A percentile compares a stretch with the other conserved stretches of the same genome.
phyloP scores from a whole-genome alignment of 2,888 invertebrate species.

The Leucania comma region DNA sequence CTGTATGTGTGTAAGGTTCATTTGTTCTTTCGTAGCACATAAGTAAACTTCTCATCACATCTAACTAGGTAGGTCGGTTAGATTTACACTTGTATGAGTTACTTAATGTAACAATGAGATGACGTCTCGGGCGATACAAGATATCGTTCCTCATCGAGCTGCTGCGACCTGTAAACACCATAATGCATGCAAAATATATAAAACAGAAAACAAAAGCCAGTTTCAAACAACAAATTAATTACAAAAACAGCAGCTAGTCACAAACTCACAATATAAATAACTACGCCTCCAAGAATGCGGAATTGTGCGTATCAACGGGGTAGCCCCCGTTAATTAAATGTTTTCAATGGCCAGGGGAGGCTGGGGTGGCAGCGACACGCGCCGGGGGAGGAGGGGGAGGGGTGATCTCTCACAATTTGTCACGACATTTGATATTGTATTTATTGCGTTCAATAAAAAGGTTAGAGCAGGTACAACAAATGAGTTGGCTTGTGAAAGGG shows the following conservation, averaged over 20 bases:
- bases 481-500: constrained; percentile 2
- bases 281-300: constrained; percentile 61
- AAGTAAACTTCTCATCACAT: background rate
- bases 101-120: background rate
- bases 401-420: constrained; percentile 62
- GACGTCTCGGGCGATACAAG: too few species aligned
- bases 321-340: constrained; percentile 64
- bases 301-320: constrained; percentile 63
- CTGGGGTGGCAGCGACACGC: background rate
- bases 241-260: constrained; percentile 40
- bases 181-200: background rate
- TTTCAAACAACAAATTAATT: constrained; percentile 35
- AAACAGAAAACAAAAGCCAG: background rate
- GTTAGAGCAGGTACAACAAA: constrained; percentile 42
- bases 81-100: background rate
- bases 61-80: too few species aligned
- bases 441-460: constrained; percentile 55
- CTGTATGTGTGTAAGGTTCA: background rate
- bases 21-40: background rate
- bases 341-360: constrained; percentile 57
- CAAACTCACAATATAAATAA: constrained; percentile 57
- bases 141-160: background rate
- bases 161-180: background rate
- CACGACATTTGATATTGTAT: constrained; percentile 65
- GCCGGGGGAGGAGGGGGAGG: background rate